phyloP scores from a whole-genome alignment of 1,140 invertebrate species.

The Maconellicoccus hirsutus region DNA sequence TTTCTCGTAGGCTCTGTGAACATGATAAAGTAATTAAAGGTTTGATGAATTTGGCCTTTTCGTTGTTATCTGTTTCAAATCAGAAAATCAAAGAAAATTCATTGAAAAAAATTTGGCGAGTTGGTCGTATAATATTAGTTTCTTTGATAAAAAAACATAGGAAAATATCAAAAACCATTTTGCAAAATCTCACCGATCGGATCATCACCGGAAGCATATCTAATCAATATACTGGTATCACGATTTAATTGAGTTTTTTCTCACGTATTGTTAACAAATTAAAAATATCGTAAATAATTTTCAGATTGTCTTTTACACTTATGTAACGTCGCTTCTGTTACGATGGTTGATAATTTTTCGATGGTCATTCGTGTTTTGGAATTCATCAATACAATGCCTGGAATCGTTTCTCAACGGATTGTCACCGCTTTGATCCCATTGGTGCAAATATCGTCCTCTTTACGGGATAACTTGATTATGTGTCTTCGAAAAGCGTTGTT shows the following conservation, averaged over 20 bases:
- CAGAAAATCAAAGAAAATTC: conserved; percentile 33
- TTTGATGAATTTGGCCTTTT: conserved; percentile 42
- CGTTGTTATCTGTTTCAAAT: conserved; percentile 36
- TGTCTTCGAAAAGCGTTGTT: conserved; percentile 44
- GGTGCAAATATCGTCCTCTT: conserved; percentile 36
- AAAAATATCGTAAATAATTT: conserved; percentile 31
- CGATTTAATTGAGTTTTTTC: not conserved
- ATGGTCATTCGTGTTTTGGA: conserved; percentile 40
- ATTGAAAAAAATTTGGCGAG: conserved; percentile 35
- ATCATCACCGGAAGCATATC: conserved; percentile 37
- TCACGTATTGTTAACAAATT: not conserved
- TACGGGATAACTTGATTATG: conserved; percentile 42
- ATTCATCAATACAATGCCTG: conserved; percentile 37
- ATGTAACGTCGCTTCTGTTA: conserved; percentile 37
- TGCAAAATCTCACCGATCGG: conserved; percentile 38
- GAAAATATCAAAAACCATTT: conserved; percentile 36
- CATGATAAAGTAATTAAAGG: conserved; percentile 41
- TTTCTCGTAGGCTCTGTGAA: conserved; percentile 38
- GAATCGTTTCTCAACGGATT: conserved; percentile 35
- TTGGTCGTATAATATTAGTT: conserved; percentile 40
- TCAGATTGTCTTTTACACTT: conserved; percentile 42
- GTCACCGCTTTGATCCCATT: conserved; percentile 41
- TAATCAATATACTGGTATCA: conserved; percentile 41
- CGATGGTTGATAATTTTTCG: conserved; percentile 38
- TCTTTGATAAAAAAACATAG: conserved; percentile 40